Conservation (phyloP, 2,113 vertebrate species). For the Henicopernis longicauda region DNA sequence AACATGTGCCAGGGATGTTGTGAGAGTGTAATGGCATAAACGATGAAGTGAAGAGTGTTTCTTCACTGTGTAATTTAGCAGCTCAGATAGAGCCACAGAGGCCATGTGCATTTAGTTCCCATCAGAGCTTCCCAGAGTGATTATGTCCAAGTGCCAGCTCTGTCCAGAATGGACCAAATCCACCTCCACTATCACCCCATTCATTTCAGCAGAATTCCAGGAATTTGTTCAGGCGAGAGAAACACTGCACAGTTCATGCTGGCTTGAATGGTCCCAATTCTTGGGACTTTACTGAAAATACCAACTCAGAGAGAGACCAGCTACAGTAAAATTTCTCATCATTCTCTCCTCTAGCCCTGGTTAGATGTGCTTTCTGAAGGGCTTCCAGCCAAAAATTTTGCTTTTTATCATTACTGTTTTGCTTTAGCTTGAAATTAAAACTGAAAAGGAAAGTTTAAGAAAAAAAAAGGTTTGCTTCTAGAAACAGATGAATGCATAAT, state of each 20-base stretch:
- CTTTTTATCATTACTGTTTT: not conserved
- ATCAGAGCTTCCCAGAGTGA: not conserved
- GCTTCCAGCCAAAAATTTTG: not conserved
- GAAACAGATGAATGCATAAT: not conserved
- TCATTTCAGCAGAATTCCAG: not conserved
- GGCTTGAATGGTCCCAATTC: not conserved
- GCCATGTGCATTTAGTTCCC: fast-evolving
- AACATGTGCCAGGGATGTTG: not conserved
- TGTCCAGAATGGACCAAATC: not conserved
- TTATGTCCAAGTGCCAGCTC: not conserved
- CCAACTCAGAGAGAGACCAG: not conserved
- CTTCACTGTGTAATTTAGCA: not conserved
- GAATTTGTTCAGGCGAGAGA: not conserved
- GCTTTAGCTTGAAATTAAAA: not conserved
- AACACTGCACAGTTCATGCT: not conserved
- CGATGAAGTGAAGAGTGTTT: not conserved
- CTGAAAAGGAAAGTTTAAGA: not conserved
- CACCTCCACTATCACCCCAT: not conserved
- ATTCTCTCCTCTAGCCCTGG: not conserved
- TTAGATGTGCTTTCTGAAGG: not conserved
- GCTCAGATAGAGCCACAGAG: not conserved
- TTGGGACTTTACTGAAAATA: not conserved
- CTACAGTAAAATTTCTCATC: not conserved
- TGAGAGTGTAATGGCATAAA: not conserved
- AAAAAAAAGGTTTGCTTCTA: not conserved